phyloP scores from a whole-genome alignment of 2,888 invertebrate genomes.

The Baronia brevicornis region DNA sequence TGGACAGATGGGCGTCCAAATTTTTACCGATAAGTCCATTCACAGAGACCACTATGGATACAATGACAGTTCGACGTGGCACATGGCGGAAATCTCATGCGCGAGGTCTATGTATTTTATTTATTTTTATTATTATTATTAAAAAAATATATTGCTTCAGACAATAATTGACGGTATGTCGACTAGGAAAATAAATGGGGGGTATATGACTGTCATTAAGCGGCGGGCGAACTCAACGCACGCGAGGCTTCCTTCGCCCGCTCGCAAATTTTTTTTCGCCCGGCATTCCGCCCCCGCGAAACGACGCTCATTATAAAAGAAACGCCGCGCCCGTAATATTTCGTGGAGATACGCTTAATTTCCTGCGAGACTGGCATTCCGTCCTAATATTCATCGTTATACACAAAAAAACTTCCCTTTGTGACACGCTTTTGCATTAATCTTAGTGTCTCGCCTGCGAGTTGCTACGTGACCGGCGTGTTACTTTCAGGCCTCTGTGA shows the following conservation, averaged over 20 bases:
- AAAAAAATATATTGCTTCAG: too few species aligned
- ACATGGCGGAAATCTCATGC: too few species aligned
- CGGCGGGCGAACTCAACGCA: neutral
- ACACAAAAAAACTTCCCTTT: constrained; percentile 13
- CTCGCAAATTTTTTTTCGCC: constrained; percentile 5
- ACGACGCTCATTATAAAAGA: constrained; percentile 8
- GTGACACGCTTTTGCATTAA: constrained; percentile 14
- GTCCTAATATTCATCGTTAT: constrained; percentile 13
- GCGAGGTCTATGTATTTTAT: too few species aligned
- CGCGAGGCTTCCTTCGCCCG: neutral
- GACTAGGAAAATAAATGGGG: too few species aligned
- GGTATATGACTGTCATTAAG: too few species aligned
- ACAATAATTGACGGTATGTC: too few species aligned
- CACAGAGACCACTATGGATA: too few species aligned
- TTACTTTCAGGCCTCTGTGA: constrained; percentile 1
- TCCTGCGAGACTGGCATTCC: constrained; percentile 16
- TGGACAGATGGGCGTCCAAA: too few species aligned
- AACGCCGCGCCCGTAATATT: constrained; percentile 13
- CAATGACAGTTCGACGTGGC: too few species aligned
- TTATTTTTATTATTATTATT: too few species aligned
- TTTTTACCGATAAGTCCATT: too few species aligned
- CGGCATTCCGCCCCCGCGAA: neutral
- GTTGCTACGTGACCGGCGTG: constrained; percentile 7
- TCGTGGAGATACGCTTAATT: constrained; percentile 18
- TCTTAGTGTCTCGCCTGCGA: constrained; percentile 9